Conservation (phyloP, 2,113 vertebrate species). For the Chionis minor region DNA sequence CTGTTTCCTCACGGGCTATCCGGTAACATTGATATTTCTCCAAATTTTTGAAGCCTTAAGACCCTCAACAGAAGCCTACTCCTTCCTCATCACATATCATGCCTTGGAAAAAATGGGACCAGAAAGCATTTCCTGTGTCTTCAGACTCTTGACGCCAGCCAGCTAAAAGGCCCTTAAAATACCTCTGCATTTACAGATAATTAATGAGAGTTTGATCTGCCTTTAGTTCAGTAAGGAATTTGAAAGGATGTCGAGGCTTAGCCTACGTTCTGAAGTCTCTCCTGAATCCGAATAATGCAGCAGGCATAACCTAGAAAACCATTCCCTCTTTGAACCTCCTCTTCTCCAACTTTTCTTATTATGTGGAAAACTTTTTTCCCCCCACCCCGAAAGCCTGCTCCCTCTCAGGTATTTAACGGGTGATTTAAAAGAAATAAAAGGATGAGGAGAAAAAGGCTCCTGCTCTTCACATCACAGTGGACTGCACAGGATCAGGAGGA, state of each 20-base stretch:
- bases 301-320: constrained; percentile 7
- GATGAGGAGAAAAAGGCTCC: not conserved
- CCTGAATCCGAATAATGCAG: not conserved
- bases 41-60: not conserved
- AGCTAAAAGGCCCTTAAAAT: not conserved
- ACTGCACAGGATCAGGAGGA: not conserved
- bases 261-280: not conserved
- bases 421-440: constrained; percentile 19
- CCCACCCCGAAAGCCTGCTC: not conserved
- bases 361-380: not conserved
- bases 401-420: not conserved
- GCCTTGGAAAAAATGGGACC: not conserved
- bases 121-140: not conserved
- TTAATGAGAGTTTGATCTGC: not conserved
- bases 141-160: not conserved
- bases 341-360: constrained; percentile 1
- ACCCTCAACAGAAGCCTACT: not conserved
- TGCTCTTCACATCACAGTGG: not conserved
- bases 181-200: not conserved
- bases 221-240: not conserved
- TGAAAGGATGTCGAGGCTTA: not conserved
- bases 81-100: not conserved
- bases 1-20: not conserved
- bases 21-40: not conserved
- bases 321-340: not conserved